Base-by-base conservation (phyloP, 2,888 invertebrate genomes). In the Cheilosia pagana region DNA sequence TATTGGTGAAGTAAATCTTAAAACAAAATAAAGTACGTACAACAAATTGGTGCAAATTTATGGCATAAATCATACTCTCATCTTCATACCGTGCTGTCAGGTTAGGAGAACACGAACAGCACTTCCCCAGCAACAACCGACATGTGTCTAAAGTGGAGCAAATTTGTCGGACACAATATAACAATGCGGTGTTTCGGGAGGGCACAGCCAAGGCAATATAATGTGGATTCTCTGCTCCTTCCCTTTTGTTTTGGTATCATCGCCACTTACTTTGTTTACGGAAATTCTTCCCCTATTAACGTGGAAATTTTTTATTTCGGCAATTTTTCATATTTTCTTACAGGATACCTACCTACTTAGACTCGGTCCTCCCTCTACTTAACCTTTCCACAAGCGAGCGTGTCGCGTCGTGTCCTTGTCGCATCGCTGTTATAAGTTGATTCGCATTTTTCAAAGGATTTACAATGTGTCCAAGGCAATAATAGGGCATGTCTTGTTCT, bases 41-140 rank as follows among this genome's bases (percentile, higher is more conserved):
- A 86, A 81, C 81, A 86, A 86, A 86, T 86, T 86, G 86, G 71
- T 86, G 72, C 76, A 86, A 81, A 81, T 86, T 86, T 86, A 81
- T 86, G 86, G 86, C 76, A 86, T 86, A 86, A 86, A 86, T 86
- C 81, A 86, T 77, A 41, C 71, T 77, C 72, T 68, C 81, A 63
- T 86, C 81, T 85, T 60, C 35, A 55, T 60, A 39, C 71, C 59
- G 41, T 60, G 71, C 55, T 77, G 77, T 59, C 53, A 74, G 74
- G 57, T 70, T 70, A 77, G 55, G 28, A 70, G 67, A 83, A 78
- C 72, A 78, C 82, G 83, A 83, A 83, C 68, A 79, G 78, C 53
- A 76, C 76, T 81, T 79, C 55, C 59, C 41, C 82, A 67, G 62
- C 81, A 62, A 55, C 55, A 63, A 65, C 81, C 71, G 67, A 71